A percentile compares a stretch with the other conserved stretches of the same genome.
phyloP scores from a whole-genome alignment of 23 tunicate species.

The Styela clava region DNA sequence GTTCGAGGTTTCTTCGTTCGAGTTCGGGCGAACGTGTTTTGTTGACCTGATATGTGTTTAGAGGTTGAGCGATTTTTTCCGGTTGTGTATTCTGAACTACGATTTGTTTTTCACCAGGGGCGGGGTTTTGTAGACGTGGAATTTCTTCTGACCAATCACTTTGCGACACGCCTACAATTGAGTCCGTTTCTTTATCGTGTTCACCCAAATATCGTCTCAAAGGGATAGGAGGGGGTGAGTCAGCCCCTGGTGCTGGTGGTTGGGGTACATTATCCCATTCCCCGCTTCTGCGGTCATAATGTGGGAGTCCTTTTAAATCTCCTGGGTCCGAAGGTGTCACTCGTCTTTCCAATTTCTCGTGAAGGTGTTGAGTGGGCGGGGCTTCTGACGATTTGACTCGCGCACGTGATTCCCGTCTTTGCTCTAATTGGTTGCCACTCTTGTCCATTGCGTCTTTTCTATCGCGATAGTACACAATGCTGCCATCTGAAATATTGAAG shows the following conservation, averaged over 20 bases:
- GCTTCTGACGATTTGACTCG: neutral
- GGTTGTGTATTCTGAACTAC: neutral
- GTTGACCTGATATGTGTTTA: neutral
- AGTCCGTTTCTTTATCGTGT: neutral
- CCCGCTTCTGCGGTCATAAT: constrained; percentile 1
- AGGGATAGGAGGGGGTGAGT: constrained; percentile 2
- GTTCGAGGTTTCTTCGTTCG: neutral
- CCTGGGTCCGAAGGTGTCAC: neutral
- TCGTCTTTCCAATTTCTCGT: neutral
- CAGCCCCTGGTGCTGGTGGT: neutral
- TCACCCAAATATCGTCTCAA: neutral
- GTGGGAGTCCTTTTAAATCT: neutral
- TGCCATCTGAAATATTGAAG: constrained; percentile 23
- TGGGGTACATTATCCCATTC: constrained; percentile 27
- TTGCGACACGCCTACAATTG: neutral
- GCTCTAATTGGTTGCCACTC: neutral
- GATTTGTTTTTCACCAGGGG: neutral
- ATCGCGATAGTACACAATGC: neutral
- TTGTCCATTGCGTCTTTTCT: constrained; percentile 5
- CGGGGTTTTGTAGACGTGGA: neutral
- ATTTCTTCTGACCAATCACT: constrained; percentile 11
- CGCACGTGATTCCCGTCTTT: neutral
- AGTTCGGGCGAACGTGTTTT: neutral
- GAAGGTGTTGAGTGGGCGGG: neutral
- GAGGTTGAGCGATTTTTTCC: neutral